Base-by-base conservation (phyloP, 2,888 invertebrate genomes). In the Erynnis tages region DNA sequence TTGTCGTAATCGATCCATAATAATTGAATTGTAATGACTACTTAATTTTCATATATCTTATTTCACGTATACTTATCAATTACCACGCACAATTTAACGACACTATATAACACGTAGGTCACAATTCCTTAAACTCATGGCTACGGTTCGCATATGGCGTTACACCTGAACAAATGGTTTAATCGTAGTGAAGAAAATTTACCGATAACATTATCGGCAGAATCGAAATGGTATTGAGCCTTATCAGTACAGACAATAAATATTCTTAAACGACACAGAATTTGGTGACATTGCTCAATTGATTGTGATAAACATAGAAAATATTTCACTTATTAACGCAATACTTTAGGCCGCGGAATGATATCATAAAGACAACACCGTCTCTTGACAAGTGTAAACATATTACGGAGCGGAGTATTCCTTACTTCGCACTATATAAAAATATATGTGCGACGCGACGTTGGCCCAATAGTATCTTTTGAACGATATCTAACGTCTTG, bases 111-210 rank as follows among this genome's bases (percentile, higher is more conserved):
- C 49, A 61, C 54, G 50, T 60, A 61, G 55, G 59, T 56, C 64
- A 66, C 57, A 53, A 55, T 54, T 57, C 58, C 54, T 45, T 48
- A 46, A 59, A 61, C 13, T 61, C 53, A 63, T 62, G 63, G 60
- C 57, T 59, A 47, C 56, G 53, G 55, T 64, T 56, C 60, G 64
- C 69, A 60, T 67, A 59, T 65, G 65, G 66, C 72, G 69, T 66
- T 70, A 75, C 83, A 84, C 80, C 76, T 82, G 82, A 76, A 73
- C 73, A 82, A 80, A 82, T 76, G 67, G 63, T 73, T 74, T 75
- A 70, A 73, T 70, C 71, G 69, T 70, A 74, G 70, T 67, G 71
- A 69, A 73, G 69, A 66, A 72, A 73, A 66, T 65, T 59, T 64
- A 64, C 65, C 72, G 78, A 80, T 79, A 76, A 73, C 66, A 67